phyloP scores from a whole-genome alignment of 2,113 vertebrate genomes.

The Lynx canadensis region DNA sequence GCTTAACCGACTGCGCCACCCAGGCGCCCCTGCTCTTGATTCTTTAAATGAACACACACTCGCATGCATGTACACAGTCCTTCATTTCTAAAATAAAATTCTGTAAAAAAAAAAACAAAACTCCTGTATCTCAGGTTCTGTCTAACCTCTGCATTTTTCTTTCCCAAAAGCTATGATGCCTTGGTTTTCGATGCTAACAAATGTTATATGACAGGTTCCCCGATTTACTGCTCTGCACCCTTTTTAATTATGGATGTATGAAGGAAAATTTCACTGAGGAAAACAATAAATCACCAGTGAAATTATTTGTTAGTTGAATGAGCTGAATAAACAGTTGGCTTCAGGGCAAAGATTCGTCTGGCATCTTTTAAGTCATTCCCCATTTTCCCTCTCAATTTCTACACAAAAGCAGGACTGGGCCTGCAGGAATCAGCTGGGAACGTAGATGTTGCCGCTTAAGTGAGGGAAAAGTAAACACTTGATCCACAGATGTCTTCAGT shows the following conservation, averaged over 20 bases:
- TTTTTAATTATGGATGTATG: constrained; percentile 72
- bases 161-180: constrained; percentile 30
- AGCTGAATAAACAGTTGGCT: constrained; percentile 72
- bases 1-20: too few species aligned
- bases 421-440: background rate
- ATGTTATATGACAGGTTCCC: constrained; percentile 53
- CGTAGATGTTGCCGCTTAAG: background rate
- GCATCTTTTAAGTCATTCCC: background rate
- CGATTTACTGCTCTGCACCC: constrained; percentile 40
- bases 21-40: background rate
- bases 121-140: background rate
- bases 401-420: background rate
- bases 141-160: constrained; percentile 29
- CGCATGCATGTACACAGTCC: background rate
- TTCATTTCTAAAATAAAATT: constrained; percentile 49
- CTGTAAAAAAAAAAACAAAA: background rate
- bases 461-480: background rate
- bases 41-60: background rate
- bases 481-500: background rate
- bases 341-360: constrained; percentile 50
- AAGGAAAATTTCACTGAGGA: constrained; percentile 55
- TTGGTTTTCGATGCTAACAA: constrained; percentile 44
- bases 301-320: constrained; percentile 67
- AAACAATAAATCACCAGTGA: constrained; percentile 67
- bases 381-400: constrained; percentile 19